A percentile compares a stretch with the other conserved stretches of the same genome.
These are phyloP conservation scores for Pterophyllum scalare DNA, from an alignment of 2,113 vertebrate species.

Conservation along the genomic window DNA sequence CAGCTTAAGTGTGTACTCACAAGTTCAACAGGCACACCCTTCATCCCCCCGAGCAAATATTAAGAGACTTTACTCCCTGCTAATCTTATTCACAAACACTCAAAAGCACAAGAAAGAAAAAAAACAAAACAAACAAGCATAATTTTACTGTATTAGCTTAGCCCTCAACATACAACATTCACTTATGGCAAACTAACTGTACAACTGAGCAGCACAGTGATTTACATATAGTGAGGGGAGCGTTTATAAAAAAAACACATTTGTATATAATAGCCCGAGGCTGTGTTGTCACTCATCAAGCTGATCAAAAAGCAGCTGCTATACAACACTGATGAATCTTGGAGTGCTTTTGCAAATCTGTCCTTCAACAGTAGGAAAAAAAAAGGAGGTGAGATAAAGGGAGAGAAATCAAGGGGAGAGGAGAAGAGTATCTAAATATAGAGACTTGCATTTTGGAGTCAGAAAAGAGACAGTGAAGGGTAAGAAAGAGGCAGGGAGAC, in stretches of 20 bases:
- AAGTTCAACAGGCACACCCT: conserved; percentile 68
- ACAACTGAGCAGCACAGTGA: conserved; percentile 32
- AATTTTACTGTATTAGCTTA: conserved; percentile 46
- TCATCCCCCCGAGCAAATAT: conserved; percentile 64
- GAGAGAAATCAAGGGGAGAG: conserved; percentile 74
- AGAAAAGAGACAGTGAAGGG: conserved; percentile 72
- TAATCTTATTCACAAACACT: conserved; percentile 68
- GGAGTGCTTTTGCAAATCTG: conserved; percentile 60
- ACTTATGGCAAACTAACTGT: conserved; percentile 15
- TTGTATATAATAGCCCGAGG: conserved; percentile 68
- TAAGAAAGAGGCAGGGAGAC: conserved; percentile 56
- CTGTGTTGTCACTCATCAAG: conserved; percentile 75
- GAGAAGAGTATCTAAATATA: conserved; percentile 78
- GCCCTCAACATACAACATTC: conserved; percentile 33
- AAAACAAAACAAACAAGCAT: conserved; percentile 32
- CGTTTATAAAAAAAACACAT: conserved; percentile 64
- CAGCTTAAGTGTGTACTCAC: conserved; percentile 63
- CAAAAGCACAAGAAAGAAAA: conserved; percentile 15
- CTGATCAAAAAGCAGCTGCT: conserved; percentile 73
- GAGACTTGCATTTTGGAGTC: conserved; percentile 70
- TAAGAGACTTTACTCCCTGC: conserved; percentile 63
- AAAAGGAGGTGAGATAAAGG: conserved; percentile 74
- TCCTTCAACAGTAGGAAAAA: conserved; percentile 69
- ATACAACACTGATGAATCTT: conserved; percentile 69
- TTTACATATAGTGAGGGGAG: conserved; percentile 68